Conservation (phyloP, 2,888 invertebrate species). For the Balanococcus diminutus region DNA sequence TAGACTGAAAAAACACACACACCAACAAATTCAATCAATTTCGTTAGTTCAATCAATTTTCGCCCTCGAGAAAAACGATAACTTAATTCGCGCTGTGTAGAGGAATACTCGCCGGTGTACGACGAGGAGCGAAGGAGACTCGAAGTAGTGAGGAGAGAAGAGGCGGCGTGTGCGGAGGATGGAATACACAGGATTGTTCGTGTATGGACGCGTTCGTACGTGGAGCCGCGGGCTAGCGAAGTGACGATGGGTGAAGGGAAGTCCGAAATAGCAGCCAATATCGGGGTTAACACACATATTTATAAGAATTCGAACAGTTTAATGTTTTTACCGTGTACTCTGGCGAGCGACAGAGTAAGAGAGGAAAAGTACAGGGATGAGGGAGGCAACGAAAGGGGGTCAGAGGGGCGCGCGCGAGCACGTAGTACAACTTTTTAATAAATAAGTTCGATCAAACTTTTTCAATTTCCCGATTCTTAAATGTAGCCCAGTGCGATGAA, state of each 20-base stretch:
- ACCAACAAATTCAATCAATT: slow-evolving; percentile 51
- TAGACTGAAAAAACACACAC: slow-evolving; percentile 27
- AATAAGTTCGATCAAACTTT: slow-evolving; percentile 55
- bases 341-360: background rate
- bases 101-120: background rate
- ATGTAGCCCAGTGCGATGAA: slow-evolving; percentile 48
- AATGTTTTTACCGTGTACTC: slow-evolving; percentile 45
- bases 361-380: background rate
- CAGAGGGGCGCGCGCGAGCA: background rate
- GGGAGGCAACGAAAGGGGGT: background rate
- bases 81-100: slow-evolving; percentile 44
- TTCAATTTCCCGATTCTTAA: slow-evolving; percentile 54
- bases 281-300: slow-evolving; percentile 49
- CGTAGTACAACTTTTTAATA: slow-evolving; percentile 51
- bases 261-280: slow-evolving; percentile 27
- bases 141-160: too few relatives aligned
- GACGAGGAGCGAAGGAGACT: background rate
- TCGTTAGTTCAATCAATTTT: slow-evolving; percentile 52
- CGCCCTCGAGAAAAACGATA: slow-evolving; percentile 52
- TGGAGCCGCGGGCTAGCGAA: background rate
- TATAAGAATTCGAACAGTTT: slow-evolving; percentile 50
- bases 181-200: background rate
- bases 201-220: background rate
- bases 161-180: background rate
- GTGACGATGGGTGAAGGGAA: background rate